Base-by-base conservation (phyloP, 2,113 vertebrate genomes). In the Chroicocephalus ridibundus region DNA sequence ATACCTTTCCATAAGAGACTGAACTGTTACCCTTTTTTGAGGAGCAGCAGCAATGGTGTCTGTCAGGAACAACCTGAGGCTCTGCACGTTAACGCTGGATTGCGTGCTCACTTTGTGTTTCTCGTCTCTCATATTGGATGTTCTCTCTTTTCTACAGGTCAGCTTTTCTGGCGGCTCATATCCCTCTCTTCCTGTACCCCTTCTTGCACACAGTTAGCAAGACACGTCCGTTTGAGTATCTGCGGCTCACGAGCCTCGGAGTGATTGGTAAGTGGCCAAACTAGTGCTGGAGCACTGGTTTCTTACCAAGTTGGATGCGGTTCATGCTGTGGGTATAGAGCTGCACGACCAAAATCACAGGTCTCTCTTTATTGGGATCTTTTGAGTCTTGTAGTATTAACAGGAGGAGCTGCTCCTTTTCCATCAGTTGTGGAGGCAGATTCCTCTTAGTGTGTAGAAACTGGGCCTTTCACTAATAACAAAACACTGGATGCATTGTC, bases 201-300 rank as follows among this genome's bases (percentile, higher is more conserved):
- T 99, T 99, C 95, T 97, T 99, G 95, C 99, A 99, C 98, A 99
- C 99, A 12, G 99, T 99, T 83, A 99, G 99, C 97, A 99, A 99
- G 98, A 99, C 99, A 0, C 98, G 99, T 25, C 99, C 99, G 0
- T 99, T 99, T 68, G 99, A 99, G 86, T 99, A 99, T 97, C 98
- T 99, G 95, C 98, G 99, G 25, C 99, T 99, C 64, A 99, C 99
- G 6, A 99, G 99, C 97, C 99, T 99, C 0, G 99, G 99, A 74
- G 99, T 99, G 89, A 99, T 99, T 84, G 99, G 99, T 99, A 97
- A 98, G 98, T 42, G 86, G 58, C 40, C 31, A 47, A 25, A 8
- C 5, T 46, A 6, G 10, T 1, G 10, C 81, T 81, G 46, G 34
- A 64, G 47, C 51, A 4, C 31, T 57, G 25, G 13, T 19, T 54